Evolutionary conservation across 2,797 vertebrate species (phyloP).

Genomic region (Sebastiscus tertius): DNA sequence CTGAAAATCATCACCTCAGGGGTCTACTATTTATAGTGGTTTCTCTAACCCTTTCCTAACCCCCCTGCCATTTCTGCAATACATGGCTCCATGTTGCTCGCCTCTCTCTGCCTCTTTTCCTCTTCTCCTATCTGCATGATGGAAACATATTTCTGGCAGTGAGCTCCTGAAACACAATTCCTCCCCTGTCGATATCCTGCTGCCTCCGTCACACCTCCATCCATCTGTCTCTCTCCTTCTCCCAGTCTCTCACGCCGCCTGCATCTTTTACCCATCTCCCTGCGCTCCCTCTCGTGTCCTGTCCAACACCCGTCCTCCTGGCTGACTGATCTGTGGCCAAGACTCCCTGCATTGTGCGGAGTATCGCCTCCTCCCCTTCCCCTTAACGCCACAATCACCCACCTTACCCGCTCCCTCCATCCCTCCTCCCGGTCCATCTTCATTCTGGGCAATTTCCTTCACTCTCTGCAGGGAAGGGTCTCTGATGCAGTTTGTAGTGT

Average conservation of each 20-base stretch:
- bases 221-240: conserved; percentile 68
- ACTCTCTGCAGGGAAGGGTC: conserved; percentile 48
- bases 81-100: conserved; percentile 13
- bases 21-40: conserved; percentile 64
- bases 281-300: conserved; percentile 32
- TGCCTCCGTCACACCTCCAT: conserved; percentile 59
- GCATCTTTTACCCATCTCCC: conserved; percentile 50
- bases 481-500: conserved; percentile 60
- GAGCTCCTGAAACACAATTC: conserved; percentile 66
- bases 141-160: conserved; percentile 64
- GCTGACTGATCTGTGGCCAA: conserved; percentile 67
- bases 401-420: conserved; percentile 5
- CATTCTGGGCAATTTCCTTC: conserved; percentile 71
- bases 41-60: conserved; percentile 51
- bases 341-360: conserved; percentile 32
- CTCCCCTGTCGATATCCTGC: conserved; percentile 66
- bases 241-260: conserved; percentile 17
- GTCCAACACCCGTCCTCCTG: conserved; percentile 57
- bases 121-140: conserved; percentile 44
- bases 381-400: conserved; percentile 25
- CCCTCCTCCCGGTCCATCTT: conserved; percentile 58
- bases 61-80: conserved; percentile 7
- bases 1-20: conserved; percentile 48
- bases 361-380: neutral
- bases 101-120: neutral